These are phyloP conservation scores for Rhagoletis pomonella DNA, from an alignment of 1,140 invertebrate genomes.

Conservation along the genomic window DNA sequence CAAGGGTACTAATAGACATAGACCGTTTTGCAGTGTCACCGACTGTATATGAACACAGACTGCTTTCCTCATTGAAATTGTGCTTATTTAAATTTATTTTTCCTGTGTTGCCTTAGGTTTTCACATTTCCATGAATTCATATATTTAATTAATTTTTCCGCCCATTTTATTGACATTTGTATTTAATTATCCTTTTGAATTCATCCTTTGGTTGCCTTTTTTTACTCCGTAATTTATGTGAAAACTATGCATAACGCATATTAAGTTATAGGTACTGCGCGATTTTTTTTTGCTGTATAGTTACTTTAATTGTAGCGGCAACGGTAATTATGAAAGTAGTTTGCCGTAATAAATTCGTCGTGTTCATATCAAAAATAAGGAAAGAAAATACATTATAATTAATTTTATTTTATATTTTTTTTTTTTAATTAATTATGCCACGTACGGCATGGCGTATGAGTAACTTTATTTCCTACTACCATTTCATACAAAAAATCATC, in stretches of 20 bases:
- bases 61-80: background rate
- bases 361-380: too few relatives aligned
- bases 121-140: slow-evolving; percentile 1
- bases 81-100: background rate
- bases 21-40: too few relatives aligned
- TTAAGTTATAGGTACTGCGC: background rate
- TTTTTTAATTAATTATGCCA: too few relatives aligned
- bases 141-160: slow-evolving; percentile 36
- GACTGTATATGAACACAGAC: background rate
- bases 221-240: slow-evolving; percentile 13
- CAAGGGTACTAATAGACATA: too few relatives aligned
- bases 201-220: slow-evolving; percentile 10
- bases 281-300: background rate
- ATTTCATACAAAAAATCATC: too few relatives aligned
- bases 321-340: background rate
- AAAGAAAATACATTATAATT: too few relatives aligned
- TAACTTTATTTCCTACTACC: too few relatives aligned
- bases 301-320: background rate
- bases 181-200: slow-evolving; percentile 36
- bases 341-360: background rate
- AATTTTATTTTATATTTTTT: too few relatives aligned
- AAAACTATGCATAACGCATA: slow-evolving; percentile 1
- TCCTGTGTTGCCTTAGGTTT: background rate
- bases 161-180: background rate
- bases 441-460: too few relatives aligned